Conservation (phyloP, 2,797 vertebrate species). For the Labeo calbasu region DNA sequence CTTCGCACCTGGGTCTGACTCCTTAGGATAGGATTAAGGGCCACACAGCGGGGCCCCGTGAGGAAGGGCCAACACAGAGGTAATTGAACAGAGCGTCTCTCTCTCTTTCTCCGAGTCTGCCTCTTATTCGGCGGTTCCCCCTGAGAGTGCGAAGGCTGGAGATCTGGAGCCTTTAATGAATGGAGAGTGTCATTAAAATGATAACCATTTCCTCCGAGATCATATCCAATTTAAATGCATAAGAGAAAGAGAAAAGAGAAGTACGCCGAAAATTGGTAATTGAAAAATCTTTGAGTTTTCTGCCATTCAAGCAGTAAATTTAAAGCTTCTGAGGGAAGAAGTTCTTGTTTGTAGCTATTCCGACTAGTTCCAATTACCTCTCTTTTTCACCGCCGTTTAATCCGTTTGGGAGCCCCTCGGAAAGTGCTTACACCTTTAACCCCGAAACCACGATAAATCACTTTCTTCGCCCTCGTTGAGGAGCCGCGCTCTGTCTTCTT, state of each 20-base stretch:
- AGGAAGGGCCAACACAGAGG: conserved; percentile 63
- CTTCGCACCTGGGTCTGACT: conserved; percentile 46
- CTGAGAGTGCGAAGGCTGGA: conserved; percentile 67
- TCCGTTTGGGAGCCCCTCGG: conserved; percentile 62
- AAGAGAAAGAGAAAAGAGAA: conserved; percentile 59
- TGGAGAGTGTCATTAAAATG: conserved; percentile 80
- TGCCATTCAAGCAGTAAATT: conserved; percentile 77
- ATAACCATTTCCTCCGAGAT: conserved; percentile 81
- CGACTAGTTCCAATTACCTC: conserved; percentile 70
- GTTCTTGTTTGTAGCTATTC: conserved; percentile 64
- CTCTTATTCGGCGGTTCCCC: conserved; percentile 53
- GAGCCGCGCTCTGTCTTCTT: background rate
- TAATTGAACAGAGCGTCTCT: conserved; percentile 74
- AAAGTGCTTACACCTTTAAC: conserved; percentile 61
- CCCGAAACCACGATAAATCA: conserved; percentile 42
- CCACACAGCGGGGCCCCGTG: conserved; percentile 53
- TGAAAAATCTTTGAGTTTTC: conserved; percentile 77
- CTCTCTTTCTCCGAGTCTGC: conserved; percentile 46
- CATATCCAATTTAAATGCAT: conserved; percentile 79
- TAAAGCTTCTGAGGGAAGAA: conserved; percentile 62
- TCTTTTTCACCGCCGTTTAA: conserved; percentile 60
- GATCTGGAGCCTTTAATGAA: conserved; percentile 80
- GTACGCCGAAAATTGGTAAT: conserved; percentile 70
- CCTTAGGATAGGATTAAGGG: conserved; percentile 61
- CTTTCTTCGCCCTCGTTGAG: background rate